phyloP scores from a whole-genome alignment of 2,888 invertebrate species.

The Mimachlamys varia region DNA sequence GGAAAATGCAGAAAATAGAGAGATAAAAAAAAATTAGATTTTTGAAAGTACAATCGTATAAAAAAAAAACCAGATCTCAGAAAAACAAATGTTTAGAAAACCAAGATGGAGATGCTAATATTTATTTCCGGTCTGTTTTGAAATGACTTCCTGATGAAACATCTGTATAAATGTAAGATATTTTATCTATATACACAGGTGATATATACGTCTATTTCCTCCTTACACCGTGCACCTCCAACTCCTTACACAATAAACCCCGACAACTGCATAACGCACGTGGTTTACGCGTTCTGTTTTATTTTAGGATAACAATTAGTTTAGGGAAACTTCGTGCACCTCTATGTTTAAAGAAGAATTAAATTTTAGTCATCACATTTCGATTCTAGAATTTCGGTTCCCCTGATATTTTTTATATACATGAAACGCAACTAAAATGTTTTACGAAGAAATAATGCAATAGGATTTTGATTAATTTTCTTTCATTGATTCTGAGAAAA shows the following conservation, averaged over 20 bases:
- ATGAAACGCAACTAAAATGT: too few species aligned
- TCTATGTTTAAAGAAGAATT: background rate
- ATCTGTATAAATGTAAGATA: background rate
- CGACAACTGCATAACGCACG: background rate
- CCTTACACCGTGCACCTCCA: background rate
- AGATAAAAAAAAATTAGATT: background rate
- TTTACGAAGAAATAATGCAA: too few species aligned
- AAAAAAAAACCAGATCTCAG: background rate
- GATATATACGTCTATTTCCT: background rate
- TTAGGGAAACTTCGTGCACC: background rate
- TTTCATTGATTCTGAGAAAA: too few species aligned
- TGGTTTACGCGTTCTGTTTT: background rate
- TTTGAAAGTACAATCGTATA: background rate
- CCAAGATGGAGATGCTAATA: background rate
- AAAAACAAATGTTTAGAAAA: background rate
- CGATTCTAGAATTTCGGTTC: background rate
- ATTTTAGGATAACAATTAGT: background rate
- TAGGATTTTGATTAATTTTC: too few species aligned
- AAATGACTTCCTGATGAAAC: background rate
- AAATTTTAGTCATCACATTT: background rate
- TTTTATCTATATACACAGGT: conserved; percentile 27
- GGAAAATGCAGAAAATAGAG: background rate
- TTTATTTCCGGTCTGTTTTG: conserved; percentile 19
- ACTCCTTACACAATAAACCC: background rate
- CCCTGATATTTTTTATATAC: too few species aligned